Evolutionary conservation across 2,113 vertebrate genomes (phyloP), one percentile per base, ranked within the genome.

Genomic region (Perca flavescens): DNA sequence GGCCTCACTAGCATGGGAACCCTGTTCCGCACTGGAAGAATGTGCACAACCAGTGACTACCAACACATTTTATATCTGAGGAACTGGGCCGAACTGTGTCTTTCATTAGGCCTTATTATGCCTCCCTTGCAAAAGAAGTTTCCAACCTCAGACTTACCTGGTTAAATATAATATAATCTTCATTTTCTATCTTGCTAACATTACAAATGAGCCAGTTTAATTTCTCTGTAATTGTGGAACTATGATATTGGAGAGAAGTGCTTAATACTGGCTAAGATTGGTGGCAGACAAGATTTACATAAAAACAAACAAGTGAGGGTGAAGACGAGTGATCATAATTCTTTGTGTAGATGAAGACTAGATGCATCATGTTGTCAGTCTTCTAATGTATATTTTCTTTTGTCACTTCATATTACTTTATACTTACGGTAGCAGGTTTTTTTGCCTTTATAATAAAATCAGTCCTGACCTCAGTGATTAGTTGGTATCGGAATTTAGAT

Each of bases 1-100:
- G 60, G 62, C 80, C 70, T 74, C 86, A 17, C 79, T 90, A 90
- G 61, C 87, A 85, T 93, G 92, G 80, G 94, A 94, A 94, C 70
- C 31, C 61, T 16, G 28, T 74, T 62, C 46, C 2, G 1, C 50
- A 16, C 10, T 52, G 28, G 43, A 49, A 83, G 31, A 77, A 66
- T 66, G 34, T 61, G 16, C 21, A 58, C 36, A 63, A 56, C 14
- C 62, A 62, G 36, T 14, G 66, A 50, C 11, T 10, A 17, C 0
- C 4, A 2, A 6, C 28, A 65, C 10, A 50, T 31, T 34, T 36
- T 25, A 25, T 1, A 40, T 50, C 7, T 34, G 6, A 53, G 12
- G n/a, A 43, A 28, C 1, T 34, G 25, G 22, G 21, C 21, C 13
- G 0, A 28, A 52, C 6, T 14, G 14, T 34, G 12, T 14, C 25